phyloP scores from a whole-genome alignment of 2,797 vertebrate genomes.

The Epinephelus coioides region DNA sequence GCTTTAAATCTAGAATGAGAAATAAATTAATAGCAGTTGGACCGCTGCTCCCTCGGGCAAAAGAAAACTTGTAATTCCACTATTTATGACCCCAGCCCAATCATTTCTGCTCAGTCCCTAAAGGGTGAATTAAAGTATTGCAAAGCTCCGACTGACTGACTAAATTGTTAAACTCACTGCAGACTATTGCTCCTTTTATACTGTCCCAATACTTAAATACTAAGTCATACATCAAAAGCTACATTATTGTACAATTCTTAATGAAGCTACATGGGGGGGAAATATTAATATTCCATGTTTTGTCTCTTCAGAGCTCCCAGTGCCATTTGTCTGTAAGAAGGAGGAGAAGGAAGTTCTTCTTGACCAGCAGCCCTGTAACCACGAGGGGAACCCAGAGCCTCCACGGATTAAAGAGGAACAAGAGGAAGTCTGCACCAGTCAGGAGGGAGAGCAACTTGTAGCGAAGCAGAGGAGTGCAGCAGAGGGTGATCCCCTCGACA shows the following conservation, averaged over 20 bases:
- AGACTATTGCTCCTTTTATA: not conserved
- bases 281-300: not conserved
- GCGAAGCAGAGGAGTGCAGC: not conserved
- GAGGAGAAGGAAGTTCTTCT: not conserved
- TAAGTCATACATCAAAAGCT: not conserved
- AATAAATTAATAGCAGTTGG: no score
- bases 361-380: slow-evolving; percentile 28
- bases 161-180: not conserved
- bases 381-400: slow-evolving; percentile 17
- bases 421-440: slow-evolving; percentile 10
- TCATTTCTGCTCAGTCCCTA: no score
- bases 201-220: not conserved
- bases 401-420: slow-evolving; percentile 38
- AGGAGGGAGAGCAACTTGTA: slow-evolving; percentile 1
- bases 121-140: no score
- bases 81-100: no score
- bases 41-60: no score
- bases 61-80: no score
- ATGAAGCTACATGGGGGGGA: not conserved
- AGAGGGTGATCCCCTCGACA: slow-evolving; percentile 8
- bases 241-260: not conserved
- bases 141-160: no score
- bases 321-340: not conserved
- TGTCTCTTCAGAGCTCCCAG: slow-evolving; percentile 24
- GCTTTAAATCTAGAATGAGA: no score